A percentile compares a stretch with the other conserved stretches of the same genome.
Conservation (phyloP, 2,113 vertebrate species). For the Promerops cafer region DNA sequence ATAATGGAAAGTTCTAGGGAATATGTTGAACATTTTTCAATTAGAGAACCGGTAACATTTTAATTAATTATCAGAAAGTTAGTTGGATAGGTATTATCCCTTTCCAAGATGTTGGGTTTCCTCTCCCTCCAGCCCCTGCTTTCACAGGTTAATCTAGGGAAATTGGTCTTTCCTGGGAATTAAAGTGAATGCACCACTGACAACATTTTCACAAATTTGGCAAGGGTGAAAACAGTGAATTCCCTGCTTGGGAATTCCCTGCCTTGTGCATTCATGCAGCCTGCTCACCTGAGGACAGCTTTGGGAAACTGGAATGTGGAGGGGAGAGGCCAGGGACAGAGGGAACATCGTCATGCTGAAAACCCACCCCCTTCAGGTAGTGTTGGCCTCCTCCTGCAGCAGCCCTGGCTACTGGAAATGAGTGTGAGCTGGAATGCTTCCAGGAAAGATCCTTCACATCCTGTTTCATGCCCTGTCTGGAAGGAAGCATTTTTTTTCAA, state of each 20-base stretch:
- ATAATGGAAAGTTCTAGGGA: slow-evolving; percentile 7
- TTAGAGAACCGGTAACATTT: slow-evolving; percentile 10
- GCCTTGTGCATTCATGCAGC: not conserved
- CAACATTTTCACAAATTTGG: not conserved
- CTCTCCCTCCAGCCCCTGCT: not conserved
- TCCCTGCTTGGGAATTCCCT: not conserved
- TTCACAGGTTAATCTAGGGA: not conserved
- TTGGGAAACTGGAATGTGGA: not conserved
- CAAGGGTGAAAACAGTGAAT: not conserved
- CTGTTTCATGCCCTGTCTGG: not conserved
- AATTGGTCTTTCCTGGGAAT: not conserved
- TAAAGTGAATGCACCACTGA: not conserved
- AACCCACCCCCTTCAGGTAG: not conserved
- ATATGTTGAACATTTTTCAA: not conserved
- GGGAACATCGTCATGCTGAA: not conserved
- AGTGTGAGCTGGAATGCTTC: not conserved
- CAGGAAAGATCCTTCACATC: not conserved
- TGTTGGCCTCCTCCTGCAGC: not conserved
- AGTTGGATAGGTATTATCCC: not conserved
- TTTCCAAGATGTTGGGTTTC: not conserved
- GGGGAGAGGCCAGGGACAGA: not conserved
- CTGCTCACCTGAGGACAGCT: not conserved
- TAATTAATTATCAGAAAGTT: slow-evolving; percentile 33
- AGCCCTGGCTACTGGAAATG: not conserved
- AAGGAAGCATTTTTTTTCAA: not conserved